These are phyloP conservation scores for Stratiomys singularior DNA, from an alignment of 2,888 invertebrate species.

Conservation along the genomic window DNA sequence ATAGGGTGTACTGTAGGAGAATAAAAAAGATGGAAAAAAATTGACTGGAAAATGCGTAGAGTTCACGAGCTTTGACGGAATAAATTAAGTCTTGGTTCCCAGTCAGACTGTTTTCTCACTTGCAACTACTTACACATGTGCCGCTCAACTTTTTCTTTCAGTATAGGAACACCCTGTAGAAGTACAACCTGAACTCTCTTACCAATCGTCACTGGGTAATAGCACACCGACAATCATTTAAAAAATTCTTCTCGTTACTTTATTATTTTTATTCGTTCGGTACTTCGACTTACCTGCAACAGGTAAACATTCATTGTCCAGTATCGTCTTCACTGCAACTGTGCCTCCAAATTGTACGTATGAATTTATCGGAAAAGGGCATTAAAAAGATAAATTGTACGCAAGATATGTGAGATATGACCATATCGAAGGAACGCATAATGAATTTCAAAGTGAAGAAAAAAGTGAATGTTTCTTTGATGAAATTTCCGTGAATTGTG, in stretches of 20 bases:
- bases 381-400: slow-evolving; percentile 22
- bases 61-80: too few relatives aligned
- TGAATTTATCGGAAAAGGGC: slow-evolving; percentile 8
- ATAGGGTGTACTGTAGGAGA: too few relatives aligned
- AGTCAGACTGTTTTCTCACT: too few relatives aligned
- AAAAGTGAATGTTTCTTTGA: not conserved
- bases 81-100: too few relatives aligned
- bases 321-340: not conserved
- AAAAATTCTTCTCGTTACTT: slow-evolving; percentile 9
- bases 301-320: not conserved
- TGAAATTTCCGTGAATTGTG: not conserved
- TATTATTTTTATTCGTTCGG: not conserved
- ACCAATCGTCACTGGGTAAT: not conserved
- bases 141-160: too few relatives aligned
- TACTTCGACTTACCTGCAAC: not conserved
- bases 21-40: too few relatives aligned
- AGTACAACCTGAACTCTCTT: not conserved
- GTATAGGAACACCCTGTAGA: slow-evolving; percentile 11
- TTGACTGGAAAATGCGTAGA: too few relatives aligned
- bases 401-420: slow-evolving; percentile 10
- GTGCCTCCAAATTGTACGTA: not conserved
- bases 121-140: too few relatives aligned
- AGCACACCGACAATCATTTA: not conserved
- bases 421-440: slow-evolving; percentile 3
- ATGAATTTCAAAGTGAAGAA: not conserved